Base-by-base conservation (phyloP, 2,113 vertebrate species). In the Neoarius graeffei region DNA sequence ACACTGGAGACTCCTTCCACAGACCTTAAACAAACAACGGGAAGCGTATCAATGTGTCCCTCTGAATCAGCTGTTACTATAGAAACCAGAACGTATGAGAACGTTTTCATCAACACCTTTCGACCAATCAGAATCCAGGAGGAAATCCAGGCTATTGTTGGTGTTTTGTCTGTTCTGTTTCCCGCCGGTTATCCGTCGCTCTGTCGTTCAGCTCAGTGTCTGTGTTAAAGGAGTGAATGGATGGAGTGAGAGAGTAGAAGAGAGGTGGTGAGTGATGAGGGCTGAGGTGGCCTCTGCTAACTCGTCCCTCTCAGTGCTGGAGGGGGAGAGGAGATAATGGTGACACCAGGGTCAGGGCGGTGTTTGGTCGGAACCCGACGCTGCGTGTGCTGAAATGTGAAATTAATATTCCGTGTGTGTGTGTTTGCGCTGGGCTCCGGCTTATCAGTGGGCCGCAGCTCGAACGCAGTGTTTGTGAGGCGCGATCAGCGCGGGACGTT, bases 281-380 rank as follows among this genome's bases (percentile, higher is more conserved):
- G 88, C 82, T 74, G 90, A 73, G 83, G 73, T 91, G 88, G 89
- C 88, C 86, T 71, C 71, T 89, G 86, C 85, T 59, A 89, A 56
- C 84, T 60, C 67, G 35, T 76, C 77, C 66, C 85, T 84, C 77
- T 87, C 42, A 57, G 84, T n/a, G 69, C 23, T 30, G 67, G 59
- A 81, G 88, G 86, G 86, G 86, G 90, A 88, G 86, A 73, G 88
- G 73, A 76, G 90, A 91, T 89, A 91, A 91, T 42, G 4, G n/a
- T 80, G 80, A 80, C 84, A 82, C 62, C n/a, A 25, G 50, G 23
- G 74, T 19, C 71, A 54, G 52, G 74, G 85, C 54, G 69, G 4
- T 85, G 73, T 86, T 89, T 81, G 57, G 23, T 73, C 64, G 42
- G 83, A 89, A 74, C 86, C 85, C 66, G 76, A 73, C 19, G 77